Conservation (phyloP, 2,113 vertebrate species). For the Malurus elegans region DNA sequence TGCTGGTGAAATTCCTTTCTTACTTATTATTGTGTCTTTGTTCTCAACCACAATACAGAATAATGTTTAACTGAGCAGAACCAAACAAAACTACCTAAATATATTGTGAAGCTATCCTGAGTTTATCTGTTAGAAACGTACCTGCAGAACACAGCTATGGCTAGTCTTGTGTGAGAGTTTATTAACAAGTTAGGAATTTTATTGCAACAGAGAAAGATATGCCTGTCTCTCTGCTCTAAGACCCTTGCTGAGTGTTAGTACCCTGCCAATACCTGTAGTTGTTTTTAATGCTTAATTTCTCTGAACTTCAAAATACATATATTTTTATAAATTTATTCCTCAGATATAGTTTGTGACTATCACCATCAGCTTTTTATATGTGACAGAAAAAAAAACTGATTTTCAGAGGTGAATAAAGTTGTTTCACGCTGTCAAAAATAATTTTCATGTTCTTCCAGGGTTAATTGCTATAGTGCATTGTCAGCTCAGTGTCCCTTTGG, state of each 20-base stretch:
- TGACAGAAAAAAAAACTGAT: rapidly evolving
- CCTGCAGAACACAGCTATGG: neutral
- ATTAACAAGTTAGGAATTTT: neutral
- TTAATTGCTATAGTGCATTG: slow-evolving; percentile 84
- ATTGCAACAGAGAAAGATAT: neutral
- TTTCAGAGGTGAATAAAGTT: neutral
- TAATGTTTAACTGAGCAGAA: neutral
- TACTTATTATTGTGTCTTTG: neutral
- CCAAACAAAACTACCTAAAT: neutral
- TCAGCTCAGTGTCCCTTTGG: slow-evolving; percentile 84
- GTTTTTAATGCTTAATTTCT: neutral
- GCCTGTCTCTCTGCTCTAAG: neutral
- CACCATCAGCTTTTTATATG: neutral
- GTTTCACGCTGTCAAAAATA: neutral
- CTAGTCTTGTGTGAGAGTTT: neutral
- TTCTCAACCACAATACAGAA: neutral
- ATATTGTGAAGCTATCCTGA: neutral
- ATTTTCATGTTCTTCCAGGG: slow-evolving; percentile 66
- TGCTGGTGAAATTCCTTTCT: neutral
- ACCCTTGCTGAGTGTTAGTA: neutral
- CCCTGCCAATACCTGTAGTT: neutral
- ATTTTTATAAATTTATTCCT: neutral
- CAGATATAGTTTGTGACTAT: neutral
- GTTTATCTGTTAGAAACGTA: neutral
- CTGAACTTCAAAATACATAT: neutral